Evolutionary conservation across 2,113 vertebrate genomes (phyloP).

Genomic region (Neofelis nebulosa): DNA sequence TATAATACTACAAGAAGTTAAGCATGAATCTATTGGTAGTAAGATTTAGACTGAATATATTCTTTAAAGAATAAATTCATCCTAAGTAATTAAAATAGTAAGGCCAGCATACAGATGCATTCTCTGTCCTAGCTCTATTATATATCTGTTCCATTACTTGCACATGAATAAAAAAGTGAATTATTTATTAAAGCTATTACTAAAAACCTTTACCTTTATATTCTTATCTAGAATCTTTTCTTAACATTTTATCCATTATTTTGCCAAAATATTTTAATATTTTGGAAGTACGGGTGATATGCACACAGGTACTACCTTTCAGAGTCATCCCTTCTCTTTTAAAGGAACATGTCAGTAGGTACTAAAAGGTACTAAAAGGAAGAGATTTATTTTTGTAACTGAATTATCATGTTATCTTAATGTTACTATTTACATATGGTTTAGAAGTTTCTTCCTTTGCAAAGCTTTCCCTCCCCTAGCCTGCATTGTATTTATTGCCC

Average conservation of each 20-base stretch:
- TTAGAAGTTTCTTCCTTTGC: not conserved
- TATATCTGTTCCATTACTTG: not conserved
- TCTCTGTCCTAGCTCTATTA: not conserved
- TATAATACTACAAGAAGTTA: not conserved
- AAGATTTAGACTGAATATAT: not conserved
- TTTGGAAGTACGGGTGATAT: not conserved
- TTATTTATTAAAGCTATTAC: not conserved
- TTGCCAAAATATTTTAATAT: not conserved
- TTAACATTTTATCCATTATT: not conserved
- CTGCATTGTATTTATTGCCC: not conserved
- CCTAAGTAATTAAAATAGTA: constrained; percentile 21
- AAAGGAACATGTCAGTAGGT: not conserved
- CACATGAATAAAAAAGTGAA: not conserved
- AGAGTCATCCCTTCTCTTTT: not conserved
- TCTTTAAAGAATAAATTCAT: not conserved
- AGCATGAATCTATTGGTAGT: not conserved
- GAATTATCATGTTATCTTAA: not conserved
- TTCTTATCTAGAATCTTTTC: not conserved
- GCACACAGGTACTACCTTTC: not conserved
- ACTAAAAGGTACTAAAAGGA: not conserved
- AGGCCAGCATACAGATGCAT: not conserved
- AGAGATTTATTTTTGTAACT: not conserved
- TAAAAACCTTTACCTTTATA: not conserved
- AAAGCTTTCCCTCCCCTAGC: not conserved
- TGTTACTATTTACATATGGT: not conserved